Evolutionary conservation across 2,888 invertebrate species (phyloP).

Genomic region (Heliconius ethilla): DNA sequence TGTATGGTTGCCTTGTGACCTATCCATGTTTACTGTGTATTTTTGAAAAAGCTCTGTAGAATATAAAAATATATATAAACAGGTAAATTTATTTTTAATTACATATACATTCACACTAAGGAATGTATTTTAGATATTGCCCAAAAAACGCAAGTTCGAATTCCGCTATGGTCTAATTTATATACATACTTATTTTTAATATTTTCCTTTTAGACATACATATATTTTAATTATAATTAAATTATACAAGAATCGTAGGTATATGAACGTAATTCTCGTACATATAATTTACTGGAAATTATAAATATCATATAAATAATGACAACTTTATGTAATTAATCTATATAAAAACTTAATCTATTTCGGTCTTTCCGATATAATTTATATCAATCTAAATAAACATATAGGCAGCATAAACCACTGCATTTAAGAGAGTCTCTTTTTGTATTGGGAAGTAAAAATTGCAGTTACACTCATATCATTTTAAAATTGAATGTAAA

Average conservation of each 20-base stretch:
- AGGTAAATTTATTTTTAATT: too few relatives aligned
- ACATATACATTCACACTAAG: neutral
- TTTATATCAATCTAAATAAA: neutral
- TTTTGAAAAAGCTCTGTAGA: neutral
- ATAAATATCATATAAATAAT: constrained; percentile 1
- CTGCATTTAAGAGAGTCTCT: neutral
- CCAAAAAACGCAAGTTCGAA: neutral
- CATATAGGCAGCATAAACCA: neutral
- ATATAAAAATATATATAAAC: too few relatives aligned
- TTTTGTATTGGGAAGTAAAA: neutral
- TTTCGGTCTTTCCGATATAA: neutral
- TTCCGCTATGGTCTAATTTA: neutral
- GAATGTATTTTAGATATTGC: neutral
- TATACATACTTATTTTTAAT: neutral
- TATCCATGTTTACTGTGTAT: neutral
- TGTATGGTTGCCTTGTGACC: neutral
- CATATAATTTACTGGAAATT: neutral
- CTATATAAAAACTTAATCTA: neutral
- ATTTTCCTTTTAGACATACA: too few relatives aligned
- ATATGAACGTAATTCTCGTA: too few relatives aligned
- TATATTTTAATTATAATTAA: too few relatives aligned
- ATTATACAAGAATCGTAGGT: neutral
- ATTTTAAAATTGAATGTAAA: neutral
- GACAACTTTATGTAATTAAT: neutral
- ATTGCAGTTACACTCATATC: neutral